Conservation (phyloP, 2,888 invertebrate species). For the Napeogenes sylphis region DNA sequence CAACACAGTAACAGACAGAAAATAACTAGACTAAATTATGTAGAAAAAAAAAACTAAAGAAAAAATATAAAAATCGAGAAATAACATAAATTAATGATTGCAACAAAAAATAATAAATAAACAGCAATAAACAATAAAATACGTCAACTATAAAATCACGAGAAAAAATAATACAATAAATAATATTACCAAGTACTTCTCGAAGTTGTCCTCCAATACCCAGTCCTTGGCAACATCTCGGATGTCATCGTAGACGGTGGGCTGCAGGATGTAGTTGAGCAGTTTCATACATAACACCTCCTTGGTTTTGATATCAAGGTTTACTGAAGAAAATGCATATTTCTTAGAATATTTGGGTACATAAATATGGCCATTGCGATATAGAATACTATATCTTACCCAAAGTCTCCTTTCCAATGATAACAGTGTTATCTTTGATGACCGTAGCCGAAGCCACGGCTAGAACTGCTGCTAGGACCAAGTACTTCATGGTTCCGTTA, state of each 20-base stretch:
- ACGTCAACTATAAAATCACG: too few relatives aligned
- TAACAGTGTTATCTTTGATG: slow-evolving; percentile 45
- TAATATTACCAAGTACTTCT: slow-evolving; percentile 72
- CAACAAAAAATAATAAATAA: too few relatives aligned
- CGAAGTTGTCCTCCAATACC: slow-evolving; percentile 77
- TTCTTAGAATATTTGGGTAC: not conserved
- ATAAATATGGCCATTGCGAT: not conserved
- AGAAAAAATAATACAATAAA: too few relatives aligned
- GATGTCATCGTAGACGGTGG: slow-evolving; percentile 78
- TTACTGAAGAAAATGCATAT: slow-evolving; percentile 49
- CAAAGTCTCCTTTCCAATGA: slow-evolving; percentile 57
- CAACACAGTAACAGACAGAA: too few relatives aligned
- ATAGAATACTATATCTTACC: slow-evolving; percentile 43
- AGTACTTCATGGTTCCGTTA: slow-evolving; percentile 35
- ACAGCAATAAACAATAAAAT: too few relatives aligned
- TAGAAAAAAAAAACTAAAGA: too few relatives aligned
- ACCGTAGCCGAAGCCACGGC: slow-evolving; percentile 53
- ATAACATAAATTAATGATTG: too few relatives aligned
- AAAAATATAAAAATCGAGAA: too few relatives aligned
- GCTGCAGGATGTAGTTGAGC: slow-evolving; percentile 79
- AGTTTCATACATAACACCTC: slow-evolving; percentile 78
- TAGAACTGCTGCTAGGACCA: slow-evolving; percentile 50
- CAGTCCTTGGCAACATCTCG: slow-evolving; percentile 78
- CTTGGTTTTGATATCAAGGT: slow-evolving; percentile 71
- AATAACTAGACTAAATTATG: too few relatives aligned